phyloP scores from a whole-genome alignment of 2,888 invertebrate species.

The Acholoe squamosa region DNA sequence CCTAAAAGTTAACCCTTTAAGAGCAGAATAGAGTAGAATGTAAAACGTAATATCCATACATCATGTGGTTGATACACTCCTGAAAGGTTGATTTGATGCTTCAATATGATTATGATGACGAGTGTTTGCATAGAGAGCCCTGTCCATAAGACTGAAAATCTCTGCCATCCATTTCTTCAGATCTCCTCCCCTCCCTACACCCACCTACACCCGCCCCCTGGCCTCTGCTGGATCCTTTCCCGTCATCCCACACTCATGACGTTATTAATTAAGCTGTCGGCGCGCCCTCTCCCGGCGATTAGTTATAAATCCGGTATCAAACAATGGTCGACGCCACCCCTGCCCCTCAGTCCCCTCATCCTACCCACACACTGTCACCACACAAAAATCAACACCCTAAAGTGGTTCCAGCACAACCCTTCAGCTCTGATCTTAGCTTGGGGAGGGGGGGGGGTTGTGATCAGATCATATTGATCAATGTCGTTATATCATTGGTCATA shows the following conservation, averaged over 20 bases:
- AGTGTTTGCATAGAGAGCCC: too few relatives aligned
- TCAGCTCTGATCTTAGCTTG: too few relatives aligned
- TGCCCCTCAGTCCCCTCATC: neutral
- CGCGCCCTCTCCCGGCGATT: constrained; percentile 27
- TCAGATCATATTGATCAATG: too few relatives aligned
- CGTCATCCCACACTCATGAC: neutral
- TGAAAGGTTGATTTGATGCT: too few relatives aligned
- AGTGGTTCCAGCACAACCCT: neutral
- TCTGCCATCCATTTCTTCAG: neutral
- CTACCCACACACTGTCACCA: neutral
- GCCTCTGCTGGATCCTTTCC: neutral
- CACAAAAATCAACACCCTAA: neutral
- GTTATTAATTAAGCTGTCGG: constrained; percentile 47
- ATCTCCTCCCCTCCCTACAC: neutral
- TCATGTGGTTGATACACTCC: too few relatives aligned
- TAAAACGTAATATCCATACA: too few relatives aligned
- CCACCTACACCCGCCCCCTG: neutral
- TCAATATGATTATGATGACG: too few relatives aligned
- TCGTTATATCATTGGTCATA: too few relatives aligned
- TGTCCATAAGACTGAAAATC: too few relatives aligned
- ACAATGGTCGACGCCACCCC: constrained; percentile 24
- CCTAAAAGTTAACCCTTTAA: too few relatives aligned
- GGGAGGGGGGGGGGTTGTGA: too few relatives aligned
- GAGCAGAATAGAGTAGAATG: too few relatives aligned
- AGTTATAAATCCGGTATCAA: constrained; percentile 61